phyloP scores from a whole-genome alignment of 2,888 invertebrate genomes.

The Amiota minor region DNA sequence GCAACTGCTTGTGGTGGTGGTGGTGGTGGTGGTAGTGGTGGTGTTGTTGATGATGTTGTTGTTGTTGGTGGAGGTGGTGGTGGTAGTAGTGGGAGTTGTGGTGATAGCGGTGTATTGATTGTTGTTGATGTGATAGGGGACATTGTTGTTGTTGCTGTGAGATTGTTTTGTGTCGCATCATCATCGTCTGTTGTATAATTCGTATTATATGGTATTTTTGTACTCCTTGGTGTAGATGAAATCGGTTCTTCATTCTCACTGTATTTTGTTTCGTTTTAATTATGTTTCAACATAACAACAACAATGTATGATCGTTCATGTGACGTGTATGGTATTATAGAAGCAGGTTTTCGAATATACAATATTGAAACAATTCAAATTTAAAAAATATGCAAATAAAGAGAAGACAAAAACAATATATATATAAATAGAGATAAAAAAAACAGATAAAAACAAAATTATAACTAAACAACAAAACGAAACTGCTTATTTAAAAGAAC shows the following conservation, averaged over 20 bases:
- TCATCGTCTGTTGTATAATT: slow-evolving; percentile 36
- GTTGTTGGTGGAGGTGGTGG: slow-evolving; percentile 59
- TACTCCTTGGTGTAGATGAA: slow-evolving; percentile 63
- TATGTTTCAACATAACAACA: slow-evolving; percentile 34
- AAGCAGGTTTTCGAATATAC: slow-evolving; percentile 13
- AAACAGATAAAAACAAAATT: slow-evolving; percentile 27
- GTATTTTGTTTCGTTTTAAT: slow-evolving; percentile 39
- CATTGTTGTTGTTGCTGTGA: slow-evolving; percentile 52
- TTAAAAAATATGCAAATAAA: slow-evolving; percentile 39
- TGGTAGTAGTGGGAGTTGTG: slow-evolving; percentile 55
- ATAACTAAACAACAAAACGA: slow-evolving; percentile 36
- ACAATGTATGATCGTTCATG: slow-evolving; percentile 38
- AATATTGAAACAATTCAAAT: slow-evolving; percentile 3
- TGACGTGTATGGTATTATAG: slow-evolving; percentile 37
- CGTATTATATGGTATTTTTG: slow-evolving; percentile 38
- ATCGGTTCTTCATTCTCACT: slow-evolving; percentile 58
- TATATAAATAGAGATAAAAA: slow-evolving; percentile 30
- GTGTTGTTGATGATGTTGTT: slow-evolving; percentile 59
- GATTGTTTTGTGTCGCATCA: slow-evolving; percentile 43
- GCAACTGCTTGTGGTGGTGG: slow-evolving; percentile 52
- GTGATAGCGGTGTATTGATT: slow-evolving; percentile 56
- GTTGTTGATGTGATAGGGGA: slow-evolving; percentile 63
- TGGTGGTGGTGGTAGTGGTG: slow-evolving; percentile 55
- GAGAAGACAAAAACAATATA: slow-evolving; percentile 35
- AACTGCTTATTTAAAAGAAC: slow-evolving; percentile 18